phyloP scores from a whole-genome alignment of 2,797 vertebrate genomes.

The Urophycis tenuis region DNA sequence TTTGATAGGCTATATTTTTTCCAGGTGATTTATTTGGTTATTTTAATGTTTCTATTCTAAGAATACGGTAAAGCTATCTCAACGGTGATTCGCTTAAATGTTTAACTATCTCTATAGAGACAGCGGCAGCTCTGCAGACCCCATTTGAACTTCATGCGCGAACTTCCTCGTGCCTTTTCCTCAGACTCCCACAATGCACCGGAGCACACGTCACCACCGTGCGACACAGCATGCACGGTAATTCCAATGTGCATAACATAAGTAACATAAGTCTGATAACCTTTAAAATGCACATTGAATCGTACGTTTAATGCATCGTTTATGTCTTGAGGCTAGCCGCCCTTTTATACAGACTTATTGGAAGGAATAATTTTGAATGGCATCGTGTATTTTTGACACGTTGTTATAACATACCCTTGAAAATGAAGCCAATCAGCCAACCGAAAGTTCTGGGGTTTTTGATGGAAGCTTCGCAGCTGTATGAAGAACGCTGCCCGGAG shows the following conservation, averaged over 20 bases:
- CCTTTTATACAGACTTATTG: no score
- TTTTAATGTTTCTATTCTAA: not conserved
- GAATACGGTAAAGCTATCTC: no score
- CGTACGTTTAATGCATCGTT: no score
- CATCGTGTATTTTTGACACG: not conserved
- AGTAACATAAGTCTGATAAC: no score
- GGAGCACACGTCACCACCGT: constrained; percentile 12
- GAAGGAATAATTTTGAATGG: no score
- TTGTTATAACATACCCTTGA: not conserved
- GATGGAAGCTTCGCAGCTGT: constrained; percentile 59
- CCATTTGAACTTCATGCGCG: not conserved
- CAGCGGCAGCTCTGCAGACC: no score
- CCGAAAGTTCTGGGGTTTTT: constrained; percentile 39
- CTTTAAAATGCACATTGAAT: no score
- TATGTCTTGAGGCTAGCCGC: no score
- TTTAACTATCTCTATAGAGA: no score
- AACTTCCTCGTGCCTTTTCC: constrained; percentile 16
- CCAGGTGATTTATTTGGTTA: not conserved
- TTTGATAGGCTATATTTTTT: no score
- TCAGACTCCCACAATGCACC: constrained; percentile 54
- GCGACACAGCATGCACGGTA: constrained; percentile 40
- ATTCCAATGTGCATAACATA: no score
- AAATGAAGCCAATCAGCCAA: fast-evolving
- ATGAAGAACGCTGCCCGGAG: constrained; percentile 64
- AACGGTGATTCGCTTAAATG: no score